Percentiles rank a stretch among this genome's conserved stretches.
These are phyloP conservation scores for Pelagia noctiluca DNA, from an alignment of 30 jellyfish, hydroid and myxozoan species.

Conservation along the genomic window DNA sequence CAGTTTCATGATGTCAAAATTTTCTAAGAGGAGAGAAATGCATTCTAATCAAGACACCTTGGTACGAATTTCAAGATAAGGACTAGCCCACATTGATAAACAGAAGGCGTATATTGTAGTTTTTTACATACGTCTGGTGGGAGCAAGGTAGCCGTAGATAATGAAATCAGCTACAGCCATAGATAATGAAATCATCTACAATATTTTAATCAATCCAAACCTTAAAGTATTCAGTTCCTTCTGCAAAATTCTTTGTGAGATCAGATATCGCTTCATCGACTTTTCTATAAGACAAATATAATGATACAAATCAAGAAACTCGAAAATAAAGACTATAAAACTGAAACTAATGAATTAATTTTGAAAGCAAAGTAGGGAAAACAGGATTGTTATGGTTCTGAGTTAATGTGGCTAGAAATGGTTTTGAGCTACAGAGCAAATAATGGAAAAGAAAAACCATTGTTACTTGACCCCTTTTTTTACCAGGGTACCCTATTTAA, in stretches of 20 bases:
- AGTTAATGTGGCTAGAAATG: neutral
- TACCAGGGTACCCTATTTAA: too few species aligned
- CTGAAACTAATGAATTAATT: neutral
- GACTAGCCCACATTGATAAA: too few species aligned
- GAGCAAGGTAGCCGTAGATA: neutral
- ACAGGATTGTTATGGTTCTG: neutral
- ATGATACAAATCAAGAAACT: neutral
- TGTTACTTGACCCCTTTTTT: too few species aligned
- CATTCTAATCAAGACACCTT: too few species aligned
- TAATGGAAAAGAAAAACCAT: neutral
- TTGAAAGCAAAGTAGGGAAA: neutral
- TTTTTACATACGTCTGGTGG: too few species aligned
- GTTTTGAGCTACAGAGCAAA: neutral
- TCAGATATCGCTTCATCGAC: conserved; percentile 82
- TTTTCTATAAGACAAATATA: conserved; percentile 48
- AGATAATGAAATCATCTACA: neutral
- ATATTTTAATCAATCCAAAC: conserved; percentile 30
- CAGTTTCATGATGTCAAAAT: neutral
- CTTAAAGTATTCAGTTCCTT: conserved; percentile 97
- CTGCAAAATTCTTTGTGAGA: conserved; percentile 90
- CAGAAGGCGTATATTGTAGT: too few species aligned
- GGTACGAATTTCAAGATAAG: too few species aligned
- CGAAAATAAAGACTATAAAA: too few species aligned
- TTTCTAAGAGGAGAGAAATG: too few species aligned
- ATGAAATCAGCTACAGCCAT: neutral